These are phyloP conservation scores for Mythimna ferrago DNA, from an alignment of 2,888 invertebrate species.

Conservation along the genomic window DNA sequence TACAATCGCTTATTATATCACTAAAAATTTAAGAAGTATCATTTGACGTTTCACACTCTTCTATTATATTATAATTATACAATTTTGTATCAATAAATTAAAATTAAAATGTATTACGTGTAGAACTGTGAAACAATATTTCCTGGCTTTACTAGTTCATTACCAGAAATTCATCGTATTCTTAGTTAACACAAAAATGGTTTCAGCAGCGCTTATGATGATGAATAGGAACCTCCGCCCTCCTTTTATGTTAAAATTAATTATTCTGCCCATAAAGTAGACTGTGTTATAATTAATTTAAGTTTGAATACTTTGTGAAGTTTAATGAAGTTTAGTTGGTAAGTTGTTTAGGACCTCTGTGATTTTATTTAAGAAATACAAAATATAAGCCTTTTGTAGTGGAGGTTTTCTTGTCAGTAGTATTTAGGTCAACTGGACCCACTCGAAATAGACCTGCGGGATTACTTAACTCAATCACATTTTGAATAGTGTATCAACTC, in stretches of 20 bases:
- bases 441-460: no score
- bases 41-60: no score
- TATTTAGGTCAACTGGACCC: no score
- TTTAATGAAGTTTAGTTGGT: conserved; percentile 63
- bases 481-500: no score
- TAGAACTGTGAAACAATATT: no score
- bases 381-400: conserved; percentile 8
- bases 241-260: conserved; percentile 62
- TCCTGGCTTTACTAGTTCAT: conserved; percentile 27
- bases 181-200: conserved; percentile 10
- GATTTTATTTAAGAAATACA: conserved; percentile 39
- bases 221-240: conserved; percentile 32
- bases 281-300: conserved; percentile 63
- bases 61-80: no score
- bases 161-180: neutral
- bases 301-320: conserved; percentile 65
- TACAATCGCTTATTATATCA: no score
- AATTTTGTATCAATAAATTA: no score
- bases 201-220: conserved; percentile 3
- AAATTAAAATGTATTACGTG: no score
- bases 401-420: neutral
- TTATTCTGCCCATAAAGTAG: conserved; percentile 60
- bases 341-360: conserved; percentile 55
- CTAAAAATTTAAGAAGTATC: no score
- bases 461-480: no score